Percentiles rank a stretch among this genome's conserved stretches.
Conservation (phyloP, 2,888 invertebrate species). For the Eremobia ochroleuca region DNA sequence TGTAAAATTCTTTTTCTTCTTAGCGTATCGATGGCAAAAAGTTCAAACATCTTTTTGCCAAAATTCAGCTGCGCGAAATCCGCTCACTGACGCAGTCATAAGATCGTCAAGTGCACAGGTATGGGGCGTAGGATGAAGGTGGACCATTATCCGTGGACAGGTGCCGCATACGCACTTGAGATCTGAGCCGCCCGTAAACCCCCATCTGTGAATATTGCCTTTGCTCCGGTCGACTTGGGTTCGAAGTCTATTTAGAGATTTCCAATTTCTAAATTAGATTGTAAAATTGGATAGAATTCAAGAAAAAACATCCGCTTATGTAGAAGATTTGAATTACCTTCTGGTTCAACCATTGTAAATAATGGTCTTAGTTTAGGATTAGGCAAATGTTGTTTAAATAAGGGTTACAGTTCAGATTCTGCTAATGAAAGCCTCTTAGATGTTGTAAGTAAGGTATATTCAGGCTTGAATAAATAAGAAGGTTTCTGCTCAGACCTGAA, state of each 20-base stretch:
- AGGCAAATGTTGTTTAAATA: constrained; percentile 23
- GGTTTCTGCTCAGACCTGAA: not conserved
- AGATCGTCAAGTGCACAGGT: not conserved
- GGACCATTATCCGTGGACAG: not conserved
- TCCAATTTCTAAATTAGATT: not conserved
- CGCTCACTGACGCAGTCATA: not conserved
- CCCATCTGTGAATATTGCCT: not conserved
- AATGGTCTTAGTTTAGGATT: constrained; percentile 13
- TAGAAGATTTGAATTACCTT: not conserved
- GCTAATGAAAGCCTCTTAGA: constrained; percentile 45
- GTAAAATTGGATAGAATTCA: not conserved
- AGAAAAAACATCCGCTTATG: not conserved
- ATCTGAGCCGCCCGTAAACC: not conserved
- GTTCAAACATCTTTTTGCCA: not conserved
- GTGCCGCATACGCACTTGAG: not conserved
- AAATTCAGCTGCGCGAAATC: not conserved
- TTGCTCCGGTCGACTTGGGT: not conserved
- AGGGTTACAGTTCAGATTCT: constrained; percentile 26
- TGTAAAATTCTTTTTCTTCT: not conserved
- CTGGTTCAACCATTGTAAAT: constrained; percentile 13
- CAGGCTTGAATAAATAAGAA: constrained; percentile 34
- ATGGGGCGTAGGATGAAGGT: not conserved
- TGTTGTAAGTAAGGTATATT: constrained; percentile 5
- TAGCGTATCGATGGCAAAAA: not conserved
- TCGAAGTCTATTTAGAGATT: not conserved